These are phyloP conservation scores for Phania funesta DNA, from an alignment of 2,888 invertebrate species.

Conservation along the genomic window DNA sequence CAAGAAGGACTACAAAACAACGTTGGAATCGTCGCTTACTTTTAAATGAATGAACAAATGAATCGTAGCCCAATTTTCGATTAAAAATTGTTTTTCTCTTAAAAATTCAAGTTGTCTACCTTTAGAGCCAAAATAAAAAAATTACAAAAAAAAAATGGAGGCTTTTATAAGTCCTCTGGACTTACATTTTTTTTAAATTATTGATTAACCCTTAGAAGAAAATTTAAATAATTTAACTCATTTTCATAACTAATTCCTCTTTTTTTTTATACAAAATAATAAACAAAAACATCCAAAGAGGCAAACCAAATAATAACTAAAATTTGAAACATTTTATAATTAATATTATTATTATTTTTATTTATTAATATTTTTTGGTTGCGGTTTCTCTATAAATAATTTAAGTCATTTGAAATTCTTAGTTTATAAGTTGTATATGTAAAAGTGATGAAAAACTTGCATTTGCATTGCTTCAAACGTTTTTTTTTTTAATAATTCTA, in stretches of 20 bases:
- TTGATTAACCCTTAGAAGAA: slow-evolving; percentile 36
- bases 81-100: background rate
- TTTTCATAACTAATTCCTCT: slow-evolving; percentile 53
- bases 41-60: background rate
- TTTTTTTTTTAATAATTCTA: slow-evolving; percentile 34
- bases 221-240: slow-evolving; percentile 34
- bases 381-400: slow-evolving; percentile 49
- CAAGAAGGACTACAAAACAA: background rate
- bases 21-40: slow-evolving; percentile 34
- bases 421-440: slow-evolving; percentile 64
- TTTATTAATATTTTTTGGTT: slow-evolving; percentile 56
- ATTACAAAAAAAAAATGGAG: background rate
- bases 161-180: background rate
- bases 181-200: background rate
- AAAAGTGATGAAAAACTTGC: slow-evolving; percentile 45
- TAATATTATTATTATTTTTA: slow-evolving; percentile 13
- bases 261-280: slow-evolving; percentile 25
- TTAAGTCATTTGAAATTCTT: slow-evolving; percentile 50
- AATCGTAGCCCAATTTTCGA: background rate
- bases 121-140: slow-evolving; percentile 45
- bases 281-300: slow-evolving; percentile 32
- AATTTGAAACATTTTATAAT: slow-evolving; percentile 26
- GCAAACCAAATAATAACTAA: slow-evolving; percentile 26
- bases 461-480: slow-evolving; percentile 64
- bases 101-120: slow-evolving; percentile 52